phyloP scores from a whole-genome alignment of 1,140 invertebrate genomes.

The Drosophila insularis region DNA sequence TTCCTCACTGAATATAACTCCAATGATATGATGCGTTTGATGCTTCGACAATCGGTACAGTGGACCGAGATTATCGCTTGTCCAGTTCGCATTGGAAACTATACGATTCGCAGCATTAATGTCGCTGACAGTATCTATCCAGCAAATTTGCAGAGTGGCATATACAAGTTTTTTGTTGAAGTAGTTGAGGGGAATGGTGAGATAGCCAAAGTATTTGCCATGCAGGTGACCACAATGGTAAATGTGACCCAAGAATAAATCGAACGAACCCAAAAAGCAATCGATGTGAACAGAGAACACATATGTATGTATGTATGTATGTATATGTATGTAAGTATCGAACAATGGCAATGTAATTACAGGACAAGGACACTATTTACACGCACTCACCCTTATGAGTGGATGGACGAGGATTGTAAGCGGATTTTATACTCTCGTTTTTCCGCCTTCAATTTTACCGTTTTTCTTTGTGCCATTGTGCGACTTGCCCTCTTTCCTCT shows the following conservation, averaged over 20 bases:
- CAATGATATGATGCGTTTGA: constrained; percentile 35
- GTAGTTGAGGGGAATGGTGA: constrained; percentile 57
- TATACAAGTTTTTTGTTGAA: constrained; percentile 65
- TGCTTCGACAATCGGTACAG: constrained; percentile 38
- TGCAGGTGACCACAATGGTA: constrained; percentile 57
- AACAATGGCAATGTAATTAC: constrained; percentile 63
- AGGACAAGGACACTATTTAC: constrained; percentile 34
- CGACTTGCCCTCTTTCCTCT: constrained; percentile 15
- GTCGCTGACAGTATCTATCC: constrained; percentile 38
- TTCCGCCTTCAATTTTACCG: constrained; percentile 51
- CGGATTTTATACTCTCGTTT: constrained; percentile 55
- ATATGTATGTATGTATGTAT: no score
- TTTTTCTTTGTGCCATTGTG: constrained; percentile 55
- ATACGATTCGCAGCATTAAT: constrained; percentile 34
- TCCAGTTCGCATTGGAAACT: constrained; percentile 51
- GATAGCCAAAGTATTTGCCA: constrained; percentile 57
- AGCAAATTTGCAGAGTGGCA: constrained; percentile 32
- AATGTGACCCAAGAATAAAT: constrained; percentile 20
- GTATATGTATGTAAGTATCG: neutral
- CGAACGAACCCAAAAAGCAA: constrained; percentile 17
- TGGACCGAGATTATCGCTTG: constrained; percentile 37
- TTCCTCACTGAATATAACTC: constrained; percentile 33
- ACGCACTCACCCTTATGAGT: neutral
- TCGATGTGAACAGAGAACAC: neutral
- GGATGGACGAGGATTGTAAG: constrained; percentile 42